Base-by-base conservation (phyloP, 2,888 invertebrate species). In the Drosophila hawaiiensis region DNA sequence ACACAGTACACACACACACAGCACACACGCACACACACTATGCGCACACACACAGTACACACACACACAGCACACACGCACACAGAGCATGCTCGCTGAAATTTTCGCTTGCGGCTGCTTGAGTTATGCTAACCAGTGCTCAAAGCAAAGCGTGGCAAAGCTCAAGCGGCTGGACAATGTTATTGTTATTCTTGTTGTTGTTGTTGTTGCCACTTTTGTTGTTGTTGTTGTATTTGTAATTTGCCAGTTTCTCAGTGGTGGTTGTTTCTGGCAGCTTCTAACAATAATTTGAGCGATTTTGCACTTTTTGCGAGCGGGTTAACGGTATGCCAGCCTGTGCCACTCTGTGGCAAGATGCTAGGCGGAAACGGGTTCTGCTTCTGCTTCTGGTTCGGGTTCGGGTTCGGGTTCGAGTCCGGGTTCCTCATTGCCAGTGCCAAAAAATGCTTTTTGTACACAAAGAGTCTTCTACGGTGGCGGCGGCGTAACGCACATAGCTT, bases 211-310 rank as follows among this genome's bases (percentile, higher is more conserved):
- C 12, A 33, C 33, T 35, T 35, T 35, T 35, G 35, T 35, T 62
- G 58, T 28, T 59, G 63, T 60, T 71, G 53, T 58, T 61, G 56
- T 39, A 63, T 49, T 39, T 66, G 65, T n/a, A 68, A 50, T 64
- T 69, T 55, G 29, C 52, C 49, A 25, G 47, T 72, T 59, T 77
- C 63, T 65, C 61, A 50, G 41, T 37, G 64, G 73, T 60, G 56
- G 63, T 60, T 47, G 25, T 47, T 47, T 47, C 67, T 63, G 74
- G 66, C 67, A 80, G 84, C 82, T 78, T 83, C 82, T 72, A 75
- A 80, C 90, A 86, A 86, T 89, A 89, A 86, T 86, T 87, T 76
- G 72, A 88, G 83, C 80, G 80, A 76, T 82, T 84, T 84, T 84
- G 69, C 76, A 76, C 77, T 81, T 84, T 90, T 86, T 84, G 70